phyloP scores from a whole-genome alignment of 2,888 invertebrate species.

The Clivina fossor region DNA sequence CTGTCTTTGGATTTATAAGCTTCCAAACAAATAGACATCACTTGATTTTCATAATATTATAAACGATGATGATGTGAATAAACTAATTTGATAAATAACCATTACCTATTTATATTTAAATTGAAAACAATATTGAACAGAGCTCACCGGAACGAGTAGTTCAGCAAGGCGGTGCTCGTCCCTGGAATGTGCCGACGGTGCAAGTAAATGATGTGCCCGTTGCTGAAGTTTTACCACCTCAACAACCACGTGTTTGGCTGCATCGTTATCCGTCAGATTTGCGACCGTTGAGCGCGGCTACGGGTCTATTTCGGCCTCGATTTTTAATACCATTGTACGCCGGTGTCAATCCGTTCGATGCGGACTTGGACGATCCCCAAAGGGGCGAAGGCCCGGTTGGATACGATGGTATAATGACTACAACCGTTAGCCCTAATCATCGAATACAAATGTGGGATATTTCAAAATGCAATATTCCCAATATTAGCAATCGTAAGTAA shows the following conservation, averaged over 20 bases:
- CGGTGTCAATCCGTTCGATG: slow-evolving; percentile 52
- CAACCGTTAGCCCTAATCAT: slow-evolving; percentile 69
- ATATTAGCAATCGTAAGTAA: slow-evolving; percentile 72
- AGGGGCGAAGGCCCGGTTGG: slow-evolving; percentile 44
- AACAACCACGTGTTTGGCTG: slow-evolving; percentile 35
- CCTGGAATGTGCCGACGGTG: slow-evolving; percentile 57
- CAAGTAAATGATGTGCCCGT: slow-evolving; percentile 64
- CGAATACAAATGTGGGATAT: slow-evolving; percentile 87
- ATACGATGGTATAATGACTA: slow-evolving; percentile 52
- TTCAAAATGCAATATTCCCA: slow-evolving; percentile 68
- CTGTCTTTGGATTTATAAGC: too few relatives aligned
- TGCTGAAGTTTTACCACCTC: slow-evolving; percentile 44
- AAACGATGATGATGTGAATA: too few relatives aligned
- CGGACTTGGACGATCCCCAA: slow-evolving; percentile 50
- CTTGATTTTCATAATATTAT: too few relatives aligned
- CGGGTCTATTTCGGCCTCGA: slow-evolving; percentile 49
- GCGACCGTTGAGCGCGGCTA: slow-evolving; percentile 40
- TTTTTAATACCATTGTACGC: slow-evolving; percentile 57
- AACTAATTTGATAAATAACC: too few relatives aligned
- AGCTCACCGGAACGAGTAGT: slow-evolving; percentile 25
- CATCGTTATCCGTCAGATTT: slow-evolving; percentile 47
- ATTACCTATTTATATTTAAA: not conserved
- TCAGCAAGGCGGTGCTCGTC: slow-evolving; percentile 29
- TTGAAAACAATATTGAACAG: not conserved
- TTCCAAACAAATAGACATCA: too few relatives aligned